Conservation (phyloP, 2,888 invertebrate genomes). For the Chrysotoxum bicinctum region DNA sequence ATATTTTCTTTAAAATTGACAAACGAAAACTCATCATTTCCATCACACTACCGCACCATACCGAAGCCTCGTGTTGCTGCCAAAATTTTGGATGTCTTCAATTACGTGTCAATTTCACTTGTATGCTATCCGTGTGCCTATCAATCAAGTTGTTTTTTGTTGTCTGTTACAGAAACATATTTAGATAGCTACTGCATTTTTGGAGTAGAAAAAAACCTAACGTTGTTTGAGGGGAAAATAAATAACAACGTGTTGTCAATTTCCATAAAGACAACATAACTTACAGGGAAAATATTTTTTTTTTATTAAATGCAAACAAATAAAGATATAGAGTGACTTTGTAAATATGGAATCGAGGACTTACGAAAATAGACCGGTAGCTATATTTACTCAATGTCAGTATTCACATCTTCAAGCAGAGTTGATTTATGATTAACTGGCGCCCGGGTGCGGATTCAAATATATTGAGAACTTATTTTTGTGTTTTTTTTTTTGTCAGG, state of each 20-base stretch:
- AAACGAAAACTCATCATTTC: conserved; percentile 49
- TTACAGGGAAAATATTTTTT: conserved; percentile 17
- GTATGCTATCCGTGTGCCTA: conserved; percentile 63
- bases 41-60: not conserved
- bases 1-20: conserved; percentile 49
- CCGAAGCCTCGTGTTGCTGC: conserved; percentile 43
- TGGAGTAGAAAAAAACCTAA: not conserved
- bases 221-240: not conserved
- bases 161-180: conserved; percentile 15
- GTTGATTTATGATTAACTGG: not conserved
- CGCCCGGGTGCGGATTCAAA: not conserved
- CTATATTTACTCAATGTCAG: conserved; percentile 52
- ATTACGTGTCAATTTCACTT: conserved; percentile 72
- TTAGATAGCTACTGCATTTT: conserved; percentile 37
- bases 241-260: conserved; percentile 55
- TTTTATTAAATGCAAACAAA: conserved; percentile 37
- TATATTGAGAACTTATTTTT: not conserved
- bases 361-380: conserved; percentile 43
- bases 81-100: conserved; percentile 56
- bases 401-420: not conserved
- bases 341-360: not conserved
- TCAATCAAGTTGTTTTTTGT: conserved; percentile 48
- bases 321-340: not conserved
- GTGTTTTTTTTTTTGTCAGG: not conserved
- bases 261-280: conserved; percentile 35